Percentiles rank a stretch among this genome's conserved stretches.
These are phyloP conservation scores for Podiceps cristatus DNA, from an alignment of 2,113 vertebrate species.

Conservation along the genomic window DNA sequence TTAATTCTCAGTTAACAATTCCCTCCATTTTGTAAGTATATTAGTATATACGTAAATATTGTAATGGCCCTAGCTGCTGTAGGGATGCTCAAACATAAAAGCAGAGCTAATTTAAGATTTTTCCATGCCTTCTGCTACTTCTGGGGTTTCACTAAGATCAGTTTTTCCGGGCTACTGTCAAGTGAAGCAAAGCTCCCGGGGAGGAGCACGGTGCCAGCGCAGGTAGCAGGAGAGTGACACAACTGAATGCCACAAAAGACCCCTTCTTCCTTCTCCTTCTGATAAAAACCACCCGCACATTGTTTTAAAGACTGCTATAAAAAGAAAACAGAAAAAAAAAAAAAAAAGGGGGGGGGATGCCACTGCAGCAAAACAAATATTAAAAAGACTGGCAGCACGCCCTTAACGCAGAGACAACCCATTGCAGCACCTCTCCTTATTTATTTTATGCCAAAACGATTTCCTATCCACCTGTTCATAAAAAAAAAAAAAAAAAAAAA, in stretches of 20 bases:
- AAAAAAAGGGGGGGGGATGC: neutral
- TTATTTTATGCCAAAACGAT: neutral
- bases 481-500: too few species aligned
- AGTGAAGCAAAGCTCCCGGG: neutral
- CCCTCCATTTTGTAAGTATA: neutral
- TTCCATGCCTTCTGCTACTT: neutral
- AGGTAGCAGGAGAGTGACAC: neutral
- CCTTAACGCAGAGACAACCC: neutral
- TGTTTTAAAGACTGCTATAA: neutral
- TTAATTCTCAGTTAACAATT: neutral
- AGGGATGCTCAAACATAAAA: neutral
- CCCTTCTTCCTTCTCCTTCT: neutral
- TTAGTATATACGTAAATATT: neutral
- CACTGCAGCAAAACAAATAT: too few species aligned
- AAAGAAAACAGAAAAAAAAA: neutral
- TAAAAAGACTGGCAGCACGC: neutral
- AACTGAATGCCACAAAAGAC: neutral
- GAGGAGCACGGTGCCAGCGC: fast-evolving
- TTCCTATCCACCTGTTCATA: conserved; percentile 52
- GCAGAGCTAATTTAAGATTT: neutral
- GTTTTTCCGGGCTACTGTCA: neutral
- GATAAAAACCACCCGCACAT: neutral
- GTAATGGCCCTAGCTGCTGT: neutral
- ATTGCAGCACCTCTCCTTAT: neutral
- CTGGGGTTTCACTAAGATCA: neutral